phyloP scores from a whole-genome alignment of 2,888 invertebrate genomes.

The Coremacera marginata region DNA sequence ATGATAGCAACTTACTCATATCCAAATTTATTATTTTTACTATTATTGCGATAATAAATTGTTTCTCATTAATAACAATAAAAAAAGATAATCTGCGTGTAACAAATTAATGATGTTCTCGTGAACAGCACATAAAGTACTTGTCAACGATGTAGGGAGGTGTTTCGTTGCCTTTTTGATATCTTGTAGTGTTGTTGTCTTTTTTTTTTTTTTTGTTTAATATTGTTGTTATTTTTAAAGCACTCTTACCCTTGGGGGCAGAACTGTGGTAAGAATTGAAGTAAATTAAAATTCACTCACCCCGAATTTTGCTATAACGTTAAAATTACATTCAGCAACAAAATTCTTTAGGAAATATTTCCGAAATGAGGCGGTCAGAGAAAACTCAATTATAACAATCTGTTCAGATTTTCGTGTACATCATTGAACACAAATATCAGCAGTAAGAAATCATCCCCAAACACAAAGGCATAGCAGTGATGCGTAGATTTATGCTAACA shows the following conservation, averaged over 20 bases:
- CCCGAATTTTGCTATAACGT: constrained; percentile 49
- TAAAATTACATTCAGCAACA: constrained; percentile 61
- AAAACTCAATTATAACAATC: constrained; percentile 70
- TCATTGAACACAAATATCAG: constrained; percentile 47
- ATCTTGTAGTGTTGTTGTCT: constrained; percentile 45
- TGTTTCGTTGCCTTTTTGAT: constrained; percentile 31
- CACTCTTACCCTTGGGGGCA: constrained; percentile 52
- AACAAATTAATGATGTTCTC: constrained; percentile 65
- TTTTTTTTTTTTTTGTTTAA: constrained; percentile 30
- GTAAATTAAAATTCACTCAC: constrained; percentile 69
- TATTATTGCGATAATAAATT: constrained; percentile 62
- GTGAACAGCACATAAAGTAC: constrained; percentile 30
- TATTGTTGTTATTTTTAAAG: constrained; percentile 30
- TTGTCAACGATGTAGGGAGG: constrained; percentile 16
- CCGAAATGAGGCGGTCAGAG: constrained; percentile 49
- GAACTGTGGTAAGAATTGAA: constrained; percentile 62
- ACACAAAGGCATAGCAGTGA: background rate
- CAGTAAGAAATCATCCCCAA: constrained; percentile 33
- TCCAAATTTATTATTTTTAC: constrained; percentile 24
- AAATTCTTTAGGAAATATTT: constrained; percentile 43
- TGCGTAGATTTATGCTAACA: too few species aligned
- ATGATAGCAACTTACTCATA: too few species aligned
- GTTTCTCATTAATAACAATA: constrained; percentile 66
- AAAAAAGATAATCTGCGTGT: constrained; percentile 66
- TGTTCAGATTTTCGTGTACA: constrained; percentile 66